Conservation (phyloP, 2,888 invertebrate species). For the Drosophila trichaetosa region DNA sequence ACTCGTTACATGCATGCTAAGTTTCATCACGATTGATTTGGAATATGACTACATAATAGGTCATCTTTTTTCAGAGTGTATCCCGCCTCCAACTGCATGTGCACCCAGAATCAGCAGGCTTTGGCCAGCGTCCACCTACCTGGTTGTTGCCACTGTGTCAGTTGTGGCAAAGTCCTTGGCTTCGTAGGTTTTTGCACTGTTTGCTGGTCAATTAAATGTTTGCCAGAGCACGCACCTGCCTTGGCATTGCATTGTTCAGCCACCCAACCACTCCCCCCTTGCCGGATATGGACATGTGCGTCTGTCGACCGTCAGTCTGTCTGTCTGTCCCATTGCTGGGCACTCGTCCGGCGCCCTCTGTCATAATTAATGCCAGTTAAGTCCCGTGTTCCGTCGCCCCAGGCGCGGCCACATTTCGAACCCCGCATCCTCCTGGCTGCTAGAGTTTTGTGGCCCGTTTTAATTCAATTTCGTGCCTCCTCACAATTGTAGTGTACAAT, state of each 20-base stretch:
- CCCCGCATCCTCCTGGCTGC: slow-evolving; percentile 14
- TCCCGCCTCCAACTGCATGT: slow-evolving; percentile 10
- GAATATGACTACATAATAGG: neutral
- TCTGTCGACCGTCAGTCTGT: slow-evolving; percentile 11
- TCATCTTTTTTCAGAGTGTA: neutral
- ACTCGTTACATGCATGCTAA: neutral
- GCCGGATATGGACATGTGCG: slow-evolving; percentile 56
- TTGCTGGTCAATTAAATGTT: slow-evolving; percentile 73
- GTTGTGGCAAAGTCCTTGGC: slow-evolving; percentile 68
- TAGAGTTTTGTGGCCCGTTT: slow-evolving; percentile 38
- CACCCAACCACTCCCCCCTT: neutral
- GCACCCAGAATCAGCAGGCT: slow-evolving; percentile 6
- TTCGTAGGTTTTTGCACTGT: slow-evolving; percentile 36
- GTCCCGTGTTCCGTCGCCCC: slow-evolving; percentile 68
- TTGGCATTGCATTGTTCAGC: slow-evolving; percentile 36
- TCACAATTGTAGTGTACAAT: slow-evolving; percentile 60
- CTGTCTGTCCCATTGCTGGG: slow-evolving; percentile 50
- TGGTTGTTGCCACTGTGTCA: slow-evolving; percentile 60
- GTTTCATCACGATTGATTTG: neutral
- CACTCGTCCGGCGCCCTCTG: slow-evolving; percentile 39
- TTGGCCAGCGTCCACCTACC: slow-evolving; percentile 8
- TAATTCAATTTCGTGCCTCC: slow-evolving; percentile 69
- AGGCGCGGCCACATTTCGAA: slow-evolving; percentile 60
- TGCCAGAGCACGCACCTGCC: slow-evolving; percentile 60
- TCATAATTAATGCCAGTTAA: slow-evolving; percentile 81